Base-by-base conservation (phyloP, 1,140 invertebrate genomes). In the Arctopsyche grandis region DNA sequence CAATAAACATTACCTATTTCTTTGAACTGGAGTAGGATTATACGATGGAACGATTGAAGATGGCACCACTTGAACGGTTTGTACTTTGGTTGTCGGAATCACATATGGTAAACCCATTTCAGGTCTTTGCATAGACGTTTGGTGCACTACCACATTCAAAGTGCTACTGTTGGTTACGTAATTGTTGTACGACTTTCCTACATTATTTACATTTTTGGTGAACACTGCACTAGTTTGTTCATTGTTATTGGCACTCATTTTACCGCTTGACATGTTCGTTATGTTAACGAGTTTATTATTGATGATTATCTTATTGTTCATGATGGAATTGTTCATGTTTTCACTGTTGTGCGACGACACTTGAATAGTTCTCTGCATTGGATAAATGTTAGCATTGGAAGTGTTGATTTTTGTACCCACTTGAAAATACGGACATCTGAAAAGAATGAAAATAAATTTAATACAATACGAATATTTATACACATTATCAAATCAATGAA, bases 211-310 rank as follows among this genome's bases (percentile, higher is more conserved):
- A 22, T 44, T 69, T 52, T 77, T 77, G 1, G 60, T 16, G 4
- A 48, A 29, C 22, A 77, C 52, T 10, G 58, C n/a, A 24, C 16
- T 69, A 46, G 44, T 7, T 21, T 69, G 29, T 10, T 78, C 48
- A 14, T 70, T 69, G 29, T 44, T 78, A n/a, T n/a, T 71, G 16
- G 52, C n/a, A 58, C 63, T 79, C 16, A 77, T 38, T n/a, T 80
- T 77, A 9, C 74, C 81, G 10, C 44, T 80, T 0, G 79, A 56
- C 26, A 80, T 43, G 21, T 80, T 82, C 24, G 81, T 82, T 24
- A 82, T 82, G 16, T 82, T 82, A 3, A 82, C 81, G 5, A 82
- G 74, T 71, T 82, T 82, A 69, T 82, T 82, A 48, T 78, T 82
- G 9, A 82, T 82, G 16, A 82, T 80, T 5, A 82, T 82, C 71